phyloP scores from a whole-genome alignment of 2,113 vertebrate genomes.

The Microtus oregoni region DNA sequence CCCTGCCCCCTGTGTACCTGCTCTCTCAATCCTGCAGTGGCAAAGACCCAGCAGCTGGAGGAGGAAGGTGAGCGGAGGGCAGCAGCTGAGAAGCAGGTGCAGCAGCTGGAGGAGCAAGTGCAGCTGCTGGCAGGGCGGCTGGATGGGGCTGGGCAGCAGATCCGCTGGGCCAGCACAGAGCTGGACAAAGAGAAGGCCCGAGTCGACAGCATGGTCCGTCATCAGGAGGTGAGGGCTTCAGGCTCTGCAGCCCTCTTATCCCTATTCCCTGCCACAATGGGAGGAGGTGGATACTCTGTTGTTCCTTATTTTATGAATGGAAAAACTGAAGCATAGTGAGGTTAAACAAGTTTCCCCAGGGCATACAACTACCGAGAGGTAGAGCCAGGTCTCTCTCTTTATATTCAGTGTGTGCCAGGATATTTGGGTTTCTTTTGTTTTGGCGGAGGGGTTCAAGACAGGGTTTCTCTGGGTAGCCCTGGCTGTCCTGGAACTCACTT shows the following conservation, averaged over 20 bases:
- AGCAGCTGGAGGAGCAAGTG: slow-evolving; percentile 87
- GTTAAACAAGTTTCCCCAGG: neutral
- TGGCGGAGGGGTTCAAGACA: no score
- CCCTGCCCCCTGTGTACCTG: fast-evolving
- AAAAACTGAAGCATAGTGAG: neutral
- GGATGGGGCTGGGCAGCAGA: slow-evolving; percentile 83
- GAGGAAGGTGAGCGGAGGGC: slow-evolving; percentile 83
- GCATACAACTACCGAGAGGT: neutral
- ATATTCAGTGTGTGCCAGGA: neutral
- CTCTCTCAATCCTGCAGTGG: slow-evolving; percentile 56
- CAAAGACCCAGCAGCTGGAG: slow-evolving; percentile 80
- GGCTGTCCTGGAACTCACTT: no score
- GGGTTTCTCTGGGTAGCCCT: no score
- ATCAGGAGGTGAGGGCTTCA: slow-evolving; percentile 90
- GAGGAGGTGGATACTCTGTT: neutral
- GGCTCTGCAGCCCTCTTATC: neutral
- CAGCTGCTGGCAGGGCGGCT: slow-evolving; percentile 81
- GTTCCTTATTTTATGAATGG: neutral
- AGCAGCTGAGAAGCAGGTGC: slow-evolving; percentile 79
- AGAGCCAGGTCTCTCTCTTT: neutral
- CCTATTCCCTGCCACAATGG: neutral
- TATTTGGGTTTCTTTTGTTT: neutral
- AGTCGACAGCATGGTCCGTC: slow-evolving; percentile 88
- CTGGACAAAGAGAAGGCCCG: slow-evolving; percentile 93
- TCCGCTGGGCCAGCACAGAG: slow-evolving; percentile 84